phyloP scores from a whole-genome alignment of 2,113 vertebrate species.

The Mionectes macconnelli region DNA sequence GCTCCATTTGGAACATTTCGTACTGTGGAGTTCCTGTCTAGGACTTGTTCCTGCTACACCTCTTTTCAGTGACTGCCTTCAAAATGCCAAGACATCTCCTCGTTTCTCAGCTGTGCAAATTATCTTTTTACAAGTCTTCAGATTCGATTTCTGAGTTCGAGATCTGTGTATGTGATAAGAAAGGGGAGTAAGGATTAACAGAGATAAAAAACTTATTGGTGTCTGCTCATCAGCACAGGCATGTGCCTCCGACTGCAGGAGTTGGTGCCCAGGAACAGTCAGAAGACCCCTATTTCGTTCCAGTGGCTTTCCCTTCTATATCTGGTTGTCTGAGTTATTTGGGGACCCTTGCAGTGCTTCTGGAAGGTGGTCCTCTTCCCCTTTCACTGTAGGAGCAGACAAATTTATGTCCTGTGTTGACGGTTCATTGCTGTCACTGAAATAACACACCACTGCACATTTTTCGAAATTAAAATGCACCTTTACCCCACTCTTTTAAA shows the following conservation, averaged over 20 bases:
- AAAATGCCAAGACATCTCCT: background rate
- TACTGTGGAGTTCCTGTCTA: background rate
- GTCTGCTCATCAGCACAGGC: background rate
- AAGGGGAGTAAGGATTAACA: background rate
- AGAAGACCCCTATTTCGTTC: background rate
- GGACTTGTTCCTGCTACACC: background rate
- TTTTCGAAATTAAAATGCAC: background rate
- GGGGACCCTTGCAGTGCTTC: background rate
- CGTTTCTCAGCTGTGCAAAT: background rate
- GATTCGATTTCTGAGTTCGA: background rate
- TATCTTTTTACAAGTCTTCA: background rate
- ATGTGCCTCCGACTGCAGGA: background rate
- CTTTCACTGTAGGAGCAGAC: background rate
- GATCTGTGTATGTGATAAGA: background rate
- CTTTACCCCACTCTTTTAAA: background rate
- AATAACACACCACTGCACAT: background rate
- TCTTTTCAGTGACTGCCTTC: background rate
- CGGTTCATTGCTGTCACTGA: background rate
- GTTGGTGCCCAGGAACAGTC: background rate
- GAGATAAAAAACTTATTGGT: background rate
- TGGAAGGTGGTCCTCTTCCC: background rate
- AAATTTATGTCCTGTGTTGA: background rate
- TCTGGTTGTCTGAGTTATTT: background rate
- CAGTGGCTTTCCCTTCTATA: background rate
- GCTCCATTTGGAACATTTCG: conserved; percentile 24